phyloP scores from a whole-genome alignment of 2,797 vertebrate genomes.

The Pseudocheirus occidentalis region DNA sequence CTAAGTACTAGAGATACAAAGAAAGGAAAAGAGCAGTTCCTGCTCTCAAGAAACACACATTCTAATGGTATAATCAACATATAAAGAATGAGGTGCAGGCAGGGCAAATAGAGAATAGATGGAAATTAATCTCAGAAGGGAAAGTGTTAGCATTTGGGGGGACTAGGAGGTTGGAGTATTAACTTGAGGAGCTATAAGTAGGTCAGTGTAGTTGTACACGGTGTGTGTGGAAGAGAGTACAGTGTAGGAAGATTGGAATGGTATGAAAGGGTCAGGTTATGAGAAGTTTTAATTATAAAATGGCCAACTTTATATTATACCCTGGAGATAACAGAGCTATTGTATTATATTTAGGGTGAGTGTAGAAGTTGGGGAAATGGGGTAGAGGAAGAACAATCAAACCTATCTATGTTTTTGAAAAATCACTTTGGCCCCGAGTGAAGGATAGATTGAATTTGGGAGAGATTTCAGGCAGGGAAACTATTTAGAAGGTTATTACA shows the following conservation, averaged over 20 bases:
- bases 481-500: neutral
- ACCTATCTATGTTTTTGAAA: neutral
- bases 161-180: neutral
- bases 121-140: neutral
- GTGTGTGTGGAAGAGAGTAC: neutral
- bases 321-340: neutral
- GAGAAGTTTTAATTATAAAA: neutral
- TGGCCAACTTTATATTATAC: neutral
- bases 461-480: neutral
- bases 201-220: neutral
- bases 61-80: neutral
- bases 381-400: neutral
- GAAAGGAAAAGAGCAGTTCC: neutral
- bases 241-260: neutral
- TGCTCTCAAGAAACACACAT: neutral
- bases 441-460: neutral
- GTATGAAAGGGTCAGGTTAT: neutral
- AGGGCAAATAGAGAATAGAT: neutral
- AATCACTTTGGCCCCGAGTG: neutral
- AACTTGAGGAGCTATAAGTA: neutral
- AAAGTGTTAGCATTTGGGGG: neutral
- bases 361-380: neutral
- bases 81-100: neutral
- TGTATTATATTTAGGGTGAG: neutral
- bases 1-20: neutral